Evolutionary conservation across 2,888 invertebrate genomes (phyloP), one percentile per base, ranked within the genome.

Genomic region (Andrena hattorfiana): DNA sequence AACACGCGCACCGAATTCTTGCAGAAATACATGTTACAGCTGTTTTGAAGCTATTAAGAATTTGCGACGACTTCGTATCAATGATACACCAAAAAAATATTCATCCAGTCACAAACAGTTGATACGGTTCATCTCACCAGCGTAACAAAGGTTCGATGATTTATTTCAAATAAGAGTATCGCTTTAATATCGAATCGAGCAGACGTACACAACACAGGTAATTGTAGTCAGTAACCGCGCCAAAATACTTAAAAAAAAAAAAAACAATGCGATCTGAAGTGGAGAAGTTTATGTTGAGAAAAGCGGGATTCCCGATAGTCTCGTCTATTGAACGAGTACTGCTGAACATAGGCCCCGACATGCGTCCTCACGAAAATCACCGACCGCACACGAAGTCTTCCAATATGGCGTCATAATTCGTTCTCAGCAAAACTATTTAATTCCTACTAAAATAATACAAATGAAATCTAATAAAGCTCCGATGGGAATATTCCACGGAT

Each of bases 331-430:
- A 85, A 80, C 88, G 86, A 86, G 84, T 66, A 89, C 85, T 78
- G 89, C 85, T 86, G 87, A 86, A 87, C 87, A 87, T 90, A 91
- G 90, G 91, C 87, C 91, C 91, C 91, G 89, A 82, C 85, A 82
- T 89, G 85, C 85, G 48, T 71, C 56, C 74, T 77, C 77, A 81
- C 90, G 91, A 85, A 89, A 77, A 85, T 86, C 26, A 42, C 86
- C 91, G 91, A 91, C 62, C 74, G n/a, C 64, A 42, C 86, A 87
- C 91, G 91, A 91, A 87, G 86, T 73, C 20, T 23, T 63, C 20
- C 71, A 86, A 88, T 67, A 86, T 85, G 78, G 77, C 75, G 75
- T 73, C 63, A 1, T 7, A 79, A 66, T 73, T 69, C 60, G 62
- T 62, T 60, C 69, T 70, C 71, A 26, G n/a, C 7, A 26, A 73